Percentiles rank a stretch among this genome's conserved stretches.
Conservation (phyloP, 2,888 invertebrate genomes). For the Cryptocephalus moraei region DNA sequence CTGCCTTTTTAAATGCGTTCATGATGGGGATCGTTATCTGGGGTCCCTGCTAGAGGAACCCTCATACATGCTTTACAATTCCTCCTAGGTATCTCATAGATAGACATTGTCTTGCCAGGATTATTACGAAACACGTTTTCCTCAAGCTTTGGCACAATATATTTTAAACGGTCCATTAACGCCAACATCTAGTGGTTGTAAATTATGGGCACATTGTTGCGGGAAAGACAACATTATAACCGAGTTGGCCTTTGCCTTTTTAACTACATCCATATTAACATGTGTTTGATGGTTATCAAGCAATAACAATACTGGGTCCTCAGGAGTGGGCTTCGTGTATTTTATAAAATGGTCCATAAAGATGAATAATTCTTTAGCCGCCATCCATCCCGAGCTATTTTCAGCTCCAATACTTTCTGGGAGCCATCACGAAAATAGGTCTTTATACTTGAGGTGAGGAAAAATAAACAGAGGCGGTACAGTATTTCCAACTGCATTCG, state of each 20-base stretch:
- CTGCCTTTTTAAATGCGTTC: too few relatives aligned
- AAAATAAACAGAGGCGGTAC: constrained; percentile 26
- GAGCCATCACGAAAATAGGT: too few relatives aligned
- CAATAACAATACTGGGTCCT: not conserved
- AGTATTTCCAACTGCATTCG: too few relatives aligned
- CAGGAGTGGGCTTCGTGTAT: not conserved
- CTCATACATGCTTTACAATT: too few relatives aligned
- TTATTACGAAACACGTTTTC: not conserved
- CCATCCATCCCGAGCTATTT: constrained; percentile 19
- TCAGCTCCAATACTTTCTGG: constrained; percentile 10
- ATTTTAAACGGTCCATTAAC: not conserved
- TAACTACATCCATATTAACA: not conserved
- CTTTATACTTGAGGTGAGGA: constrained; percentile 14
- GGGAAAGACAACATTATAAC: not conserved
- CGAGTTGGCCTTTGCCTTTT: not conserved
- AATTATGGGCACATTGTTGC: not conserved
- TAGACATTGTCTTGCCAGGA: not conserved
- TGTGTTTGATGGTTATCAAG: not conserved
- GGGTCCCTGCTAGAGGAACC: too few relatives aligned
- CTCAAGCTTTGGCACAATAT: not conserved
- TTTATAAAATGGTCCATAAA: not conserved
- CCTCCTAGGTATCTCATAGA: not conserved
- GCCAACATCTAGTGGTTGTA: not conserved
- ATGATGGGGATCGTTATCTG: too few relatives aligned
- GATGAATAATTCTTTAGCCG: constrained; percentile 2